phyloP scores from a whole-genome alignment of 1,140 invertebrate genomes.

The Hycleus cichorii region DNA sequence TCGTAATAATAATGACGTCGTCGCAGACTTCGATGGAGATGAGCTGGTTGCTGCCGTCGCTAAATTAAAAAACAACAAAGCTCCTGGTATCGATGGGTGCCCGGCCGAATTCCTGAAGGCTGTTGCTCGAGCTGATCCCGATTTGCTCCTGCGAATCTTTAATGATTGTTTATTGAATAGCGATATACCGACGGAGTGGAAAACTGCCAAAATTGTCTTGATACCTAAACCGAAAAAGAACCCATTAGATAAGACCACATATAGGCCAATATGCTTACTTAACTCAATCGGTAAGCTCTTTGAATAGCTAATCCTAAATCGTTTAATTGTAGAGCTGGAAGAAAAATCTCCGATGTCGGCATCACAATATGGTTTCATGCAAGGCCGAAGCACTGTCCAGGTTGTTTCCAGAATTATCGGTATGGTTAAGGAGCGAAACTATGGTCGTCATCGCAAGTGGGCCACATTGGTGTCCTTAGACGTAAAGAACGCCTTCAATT shows the following conservation, averaged over 20 bases:
- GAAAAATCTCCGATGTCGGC: conserved; percentile 9
- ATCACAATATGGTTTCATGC: conserved; percentile 24
- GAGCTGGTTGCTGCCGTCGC: conserved; percentile 8
- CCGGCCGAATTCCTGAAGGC: conserved; percentile 10
- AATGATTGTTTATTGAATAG: neutral
- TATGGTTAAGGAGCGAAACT: neutral
- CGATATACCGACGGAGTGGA: conserved; percentile 1
- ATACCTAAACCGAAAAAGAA: neutral
- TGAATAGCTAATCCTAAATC: conserved; percentile 22
- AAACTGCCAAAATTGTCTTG: conserved; percentile 2
- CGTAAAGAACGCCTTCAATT: neutral
- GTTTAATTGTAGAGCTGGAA: conserved; percentile 21
- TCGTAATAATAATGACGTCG: neutral
- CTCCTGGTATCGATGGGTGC: conserved; percentile 19
- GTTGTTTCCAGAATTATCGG: neutral
- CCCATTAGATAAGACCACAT: conserved; percentile 10
- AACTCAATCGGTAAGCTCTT: conserved; percentile 29
- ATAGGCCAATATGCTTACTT: conserved; percentile 34
- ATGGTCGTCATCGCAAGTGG: neutral
- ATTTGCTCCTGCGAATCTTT: neutral
- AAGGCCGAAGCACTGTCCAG: conserved; percentile 16
- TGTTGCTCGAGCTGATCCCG: neutral
- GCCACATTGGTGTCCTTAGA: neutral
- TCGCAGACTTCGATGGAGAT: conserved; percentile 2
- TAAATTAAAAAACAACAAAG: conserved; percentile 10